Percentiles rank a stretch among this genome's conserved stretches.
Conservation (phyloP, 2,888 invertebrate genomes). For the Fissipunctia ypsillon region DNA sequence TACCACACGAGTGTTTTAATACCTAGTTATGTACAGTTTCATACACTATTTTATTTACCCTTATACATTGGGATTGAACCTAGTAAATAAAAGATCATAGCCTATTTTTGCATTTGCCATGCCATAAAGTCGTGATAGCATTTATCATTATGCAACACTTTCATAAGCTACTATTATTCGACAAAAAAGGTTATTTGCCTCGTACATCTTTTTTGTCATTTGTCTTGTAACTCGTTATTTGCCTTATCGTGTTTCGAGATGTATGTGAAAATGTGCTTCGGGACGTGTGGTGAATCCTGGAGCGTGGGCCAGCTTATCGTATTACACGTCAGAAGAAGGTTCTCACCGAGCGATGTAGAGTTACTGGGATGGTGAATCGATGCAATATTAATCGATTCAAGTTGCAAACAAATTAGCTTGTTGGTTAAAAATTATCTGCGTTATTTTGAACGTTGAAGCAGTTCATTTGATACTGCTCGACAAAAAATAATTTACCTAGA, state of each 20-base stretch:
- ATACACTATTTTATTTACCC: too few relatives aligned
- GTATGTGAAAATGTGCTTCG: constrained; percentile 70
- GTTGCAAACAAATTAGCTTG: constrained; percentile 3
- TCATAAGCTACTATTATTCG: constrained; percentile 6
- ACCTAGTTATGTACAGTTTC: too few relatives aligned
- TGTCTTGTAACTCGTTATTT: constrained; percentile 59
- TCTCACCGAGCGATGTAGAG: constrained; percentile 53
- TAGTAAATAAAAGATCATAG: too few relatives aligned
- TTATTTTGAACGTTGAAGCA: neutral
- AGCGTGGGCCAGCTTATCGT: constrained; percentile 69
- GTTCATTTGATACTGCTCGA: neutral
- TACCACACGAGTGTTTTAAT: too few relatives aligned
- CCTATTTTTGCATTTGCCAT: too few relatives aligned
- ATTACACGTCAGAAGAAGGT: constrained; percentile 68
- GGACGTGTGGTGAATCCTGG: constrained; percentile 68
- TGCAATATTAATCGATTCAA: constrained; percentile 18
- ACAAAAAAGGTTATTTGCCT: constrained; percentile 29
- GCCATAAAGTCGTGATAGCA: too few relatives aligned
- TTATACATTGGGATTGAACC: too few relatives aligned
- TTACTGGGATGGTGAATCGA: constrained; percentile 35
- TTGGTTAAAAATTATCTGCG: neutral
- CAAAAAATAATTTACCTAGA: neutral
- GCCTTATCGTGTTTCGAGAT: constrained; percentile 67
- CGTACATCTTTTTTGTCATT: constrained; percentile 37
- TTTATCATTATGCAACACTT: too few relatives aligned